These are phyloP conservation scores for Plumapathes pennacea DNA, from an alignment of 92 coral and sea anemone species.

Conservation along the genomic window DNA sequence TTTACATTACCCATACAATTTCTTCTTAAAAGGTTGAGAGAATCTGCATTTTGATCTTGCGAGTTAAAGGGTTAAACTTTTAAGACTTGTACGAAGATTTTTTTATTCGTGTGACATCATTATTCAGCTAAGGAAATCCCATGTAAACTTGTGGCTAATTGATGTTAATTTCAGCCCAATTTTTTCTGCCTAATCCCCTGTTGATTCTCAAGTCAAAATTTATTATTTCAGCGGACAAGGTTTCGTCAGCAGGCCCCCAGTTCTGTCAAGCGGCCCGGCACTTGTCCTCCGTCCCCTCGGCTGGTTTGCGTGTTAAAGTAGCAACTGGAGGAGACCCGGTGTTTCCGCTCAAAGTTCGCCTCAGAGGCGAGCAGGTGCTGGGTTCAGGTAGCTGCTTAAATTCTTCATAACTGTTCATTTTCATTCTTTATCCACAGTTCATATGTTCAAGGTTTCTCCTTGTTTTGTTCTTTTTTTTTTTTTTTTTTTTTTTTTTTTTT, in stretches of 20 bases:
- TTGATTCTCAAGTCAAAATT: too few relatives aligned
- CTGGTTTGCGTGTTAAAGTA: conserved; percentile 93
- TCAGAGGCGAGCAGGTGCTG: conserved; percentile 94
- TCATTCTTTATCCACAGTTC: not conserved
- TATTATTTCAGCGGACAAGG: conserved; percentile 61
- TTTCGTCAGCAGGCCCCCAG: conserved; percentile 79
- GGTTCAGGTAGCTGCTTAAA: conserved; percentile 70
- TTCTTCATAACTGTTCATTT: not conserved
- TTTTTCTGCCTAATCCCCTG: too few relatives aligned
- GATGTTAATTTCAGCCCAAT: too few relatives aligned
- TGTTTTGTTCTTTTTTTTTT: not conserved
- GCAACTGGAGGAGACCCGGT: conserved; percentile 99
- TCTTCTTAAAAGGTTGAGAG: too few relatives aligned
- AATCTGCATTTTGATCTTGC: too few relatives aligned
- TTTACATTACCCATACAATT: too few relatives aligned
- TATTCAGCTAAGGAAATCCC: too few relatives aligned
- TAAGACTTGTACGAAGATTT: too few relatives aligned
- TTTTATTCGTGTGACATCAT: too few relatives aligned
- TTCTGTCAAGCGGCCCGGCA: conserved; percentile 80
- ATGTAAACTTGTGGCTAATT: too few relatives aligned
- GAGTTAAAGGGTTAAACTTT: too few relatives aligned
- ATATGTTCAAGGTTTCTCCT: too few relatives aligned
- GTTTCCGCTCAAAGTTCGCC: conserved; percentile 87
- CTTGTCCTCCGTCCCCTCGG: conserved; percentile 67
- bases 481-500: not conserved